These are phyloP conservation scores for Apostichopus californicus DNA, from an alignment of 35 echinoderm and acorn worm species.

Conservation along the genomic window DNA sequence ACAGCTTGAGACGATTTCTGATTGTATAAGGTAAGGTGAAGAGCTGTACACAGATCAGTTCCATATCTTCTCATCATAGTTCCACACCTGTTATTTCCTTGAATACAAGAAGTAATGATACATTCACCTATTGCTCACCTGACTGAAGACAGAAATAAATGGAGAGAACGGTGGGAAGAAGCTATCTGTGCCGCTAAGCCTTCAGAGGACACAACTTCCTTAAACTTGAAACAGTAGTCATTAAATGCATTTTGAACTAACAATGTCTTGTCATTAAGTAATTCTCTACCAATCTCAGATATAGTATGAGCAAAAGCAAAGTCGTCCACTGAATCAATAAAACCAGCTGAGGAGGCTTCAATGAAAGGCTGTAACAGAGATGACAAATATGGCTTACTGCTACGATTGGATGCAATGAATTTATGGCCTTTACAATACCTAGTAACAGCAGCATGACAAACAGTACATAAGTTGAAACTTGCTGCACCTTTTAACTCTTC, in stretches of 20 bases:
- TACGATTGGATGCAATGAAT: neutral
- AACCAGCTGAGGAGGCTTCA: neutral
- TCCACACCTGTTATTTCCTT: neutral
- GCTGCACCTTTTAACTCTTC: neutral
- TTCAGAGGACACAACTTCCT: too few species aligned
- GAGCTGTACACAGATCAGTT: neutral
- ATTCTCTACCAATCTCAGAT: neutral
- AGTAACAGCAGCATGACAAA: neutral
- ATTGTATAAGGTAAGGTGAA: neutral
- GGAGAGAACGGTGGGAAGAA: neutral
- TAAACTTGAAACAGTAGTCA: neutral
- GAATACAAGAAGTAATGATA: neutral
- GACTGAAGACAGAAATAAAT: neutral
- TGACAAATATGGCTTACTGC: neutral
- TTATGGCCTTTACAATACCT: neutral
- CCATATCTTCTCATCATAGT: constrained; percentile 38
- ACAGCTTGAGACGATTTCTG: neutral
- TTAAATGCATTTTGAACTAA: constrained; percentile 1
- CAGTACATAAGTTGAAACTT: neutral
- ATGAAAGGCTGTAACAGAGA: constrained; percentile 15
- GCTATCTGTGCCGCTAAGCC: neutral
- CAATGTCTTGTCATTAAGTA: neutral
- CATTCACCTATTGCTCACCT: constrained; percentile 1
- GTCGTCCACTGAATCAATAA: neutral
- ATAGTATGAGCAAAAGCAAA: neutral